Evolutionary conservation across 2,888 invertebrate species (phyloP).

Genomic region (Drosophila histrio): DNA sequence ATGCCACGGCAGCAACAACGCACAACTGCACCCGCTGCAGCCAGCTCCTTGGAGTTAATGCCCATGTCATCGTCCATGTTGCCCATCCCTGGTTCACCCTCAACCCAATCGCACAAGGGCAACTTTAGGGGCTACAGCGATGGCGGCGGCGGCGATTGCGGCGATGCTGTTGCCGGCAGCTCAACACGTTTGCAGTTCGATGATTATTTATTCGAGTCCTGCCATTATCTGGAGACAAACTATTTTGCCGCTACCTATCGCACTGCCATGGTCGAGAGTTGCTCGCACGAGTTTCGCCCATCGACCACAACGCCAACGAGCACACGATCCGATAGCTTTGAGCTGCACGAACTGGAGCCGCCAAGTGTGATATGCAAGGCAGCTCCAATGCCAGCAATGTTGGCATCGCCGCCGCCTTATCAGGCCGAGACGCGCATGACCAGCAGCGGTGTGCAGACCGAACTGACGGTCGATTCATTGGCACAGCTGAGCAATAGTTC

Average conservation of each 20-base stretch:
- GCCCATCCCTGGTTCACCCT: constrained; percentile 67
- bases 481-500: constrained; percentile 65
- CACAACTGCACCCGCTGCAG: constrained; percentile 73
- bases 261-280: constrained; percentile 84
- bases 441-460: constrained; percentile 82
- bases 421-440: constrained; percentile 79
- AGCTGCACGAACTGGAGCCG: constrained; percentile 78
- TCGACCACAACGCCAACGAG: constrained; percentile 81
- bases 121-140: constrained; percentile 55
- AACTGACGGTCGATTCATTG: constrained; percentile 79
- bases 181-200: constrained; percentile 80
- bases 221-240: constrained; percentile 84
- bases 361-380: constrained; percentile 81
- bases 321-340: constrained; percentile 75
- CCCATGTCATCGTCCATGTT: constrained; percentile 54
- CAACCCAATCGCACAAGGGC: constrained; percentile 81
- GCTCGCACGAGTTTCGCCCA: constrained; percentile 83
- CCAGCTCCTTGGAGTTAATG: constrained; percentile 81
- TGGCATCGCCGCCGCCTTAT: constrained; percentile 44
- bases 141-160: constrained; percentile 19
- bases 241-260: constrained; percentile 83
- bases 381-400: constrained; percentile 66
- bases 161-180: constrained; percentile 24
- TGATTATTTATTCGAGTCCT: constrained; percentile 83
- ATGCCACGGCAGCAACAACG: constrained; percentile 45